Conservation (phyloP, 2,888 invertebrate species). For the Cylindroiulus punctatus region DNA sequence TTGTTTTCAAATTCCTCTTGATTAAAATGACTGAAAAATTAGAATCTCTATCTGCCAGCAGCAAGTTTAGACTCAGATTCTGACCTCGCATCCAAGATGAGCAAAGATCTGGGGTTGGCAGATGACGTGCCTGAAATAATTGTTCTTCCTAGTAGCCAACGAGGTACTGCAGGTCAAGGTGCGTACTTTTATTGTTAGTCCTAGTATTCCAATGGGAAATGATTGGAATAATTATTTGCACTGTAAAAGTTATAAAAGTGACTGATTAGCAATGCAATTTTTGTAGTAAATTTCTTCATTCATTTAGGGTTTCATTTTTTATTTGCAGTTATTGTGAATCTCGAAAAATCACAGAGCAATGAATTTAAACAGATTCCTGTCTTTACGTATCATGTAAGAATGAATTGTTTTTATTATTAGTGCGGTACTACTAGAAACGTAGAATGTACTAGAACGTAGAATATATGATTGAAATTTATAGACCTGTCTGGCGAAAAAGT, state of each 20-base stretch:
- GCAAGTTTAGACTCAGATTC: conserved; percentile 29
- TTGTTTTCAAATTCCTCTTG: not conserved
- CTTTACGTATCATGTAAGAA: conserved; percentile 15
- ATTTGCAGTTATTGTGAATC: not conserved
- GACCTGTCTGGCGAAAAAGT: too few species aligned
- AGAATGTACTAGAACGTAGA: too few species aligned
- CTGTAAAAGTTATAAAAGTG: too few species aligned
- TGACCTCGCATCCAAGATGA: not conserved
- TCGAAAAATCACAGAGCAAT: not conserved
- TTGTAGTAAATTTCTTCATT: not conserved
- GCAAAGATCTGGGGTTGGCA: not conserved
- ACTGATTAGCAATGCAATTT: too few species aligned
- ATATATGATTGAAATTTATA: too few species aligned
- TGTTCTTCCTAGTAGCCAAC: not conserved
- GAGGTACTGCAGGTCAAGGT: not conserved
- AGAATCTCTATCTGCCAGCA: conserved; percentile 13
- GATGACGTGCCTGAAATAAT: not conserved
- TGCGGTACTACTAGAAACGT: too few species aligned
- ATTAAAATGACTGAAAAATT: conserved; percentile 16
- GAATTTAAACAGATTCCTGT: not conserved
- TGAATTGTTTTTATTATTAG: not conserved
- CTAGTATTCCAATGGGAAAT: too few species aligned
- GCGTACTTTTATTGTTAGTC: not conserved
- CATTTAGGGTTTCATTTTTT: not conserved
- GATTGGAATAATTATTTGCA: too few species aligned